Evolutionary conservation across 92 coral and sea anemone genomes (phyloP), one percentile per base, ranked within the genome.

Genomic region (Ricordea florida): DNA sequence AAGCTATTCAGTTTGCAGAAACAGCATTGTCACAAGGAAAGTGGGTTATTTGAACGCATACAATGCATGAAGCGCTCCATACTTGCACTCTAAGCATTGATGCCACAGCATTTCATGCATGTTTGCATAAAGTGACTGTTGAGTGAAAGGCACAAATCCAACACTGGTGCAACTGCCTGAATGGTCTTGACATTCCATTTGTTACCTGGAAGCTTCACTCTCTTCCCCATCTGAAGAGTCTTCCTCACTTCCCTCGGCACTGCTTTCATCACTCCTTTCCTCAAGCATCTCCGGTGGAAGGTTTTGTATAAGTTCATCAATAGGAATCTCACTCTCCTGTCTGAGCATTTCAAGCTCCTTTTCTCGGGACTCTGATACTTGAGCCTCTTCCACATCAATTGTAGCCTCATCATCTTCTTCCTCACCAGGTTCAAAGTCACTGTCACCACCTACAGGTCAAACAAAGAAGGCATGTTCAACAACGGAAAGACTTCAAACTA

Each of bases 321-420:
- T 24, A 11, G 98, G 87, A 48, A 96, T 89, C 61, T 92, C 97
- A 86, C 94, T 86, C 61, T 96, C 99, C 57, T 93, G 91, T 32
- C 79, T 80, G 36, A 96, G 57, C 70, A 93, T 44, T 28, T 86
- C 85, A 22, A 96, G 57, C 67, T 96, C 99, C 15, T 80, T 85
- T 43, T 89, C 91, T 62, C 88, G 65, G 74, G 91, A 86, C n/a
- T 33, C 68, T 23, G 79, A 76, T 44, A 72, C 88, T 29, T 85
- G 81, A 20, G 80, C 71, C 78, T 93, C 98, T 79, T 88, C 98
- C 3, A 85, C 96, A 41, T 92, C 89, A 23, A 94, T 86, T 21
- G 98, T 94, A 52, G 92, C 96, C 66, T 94, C 98, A 69, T 85
- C 84, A 36, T 94, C 98, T 72, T 87, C 81, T 62, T 94, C 90